Conservation (phyloP, 2,797 vertebrate genomes). For the Acanthis flammea region DNA sequence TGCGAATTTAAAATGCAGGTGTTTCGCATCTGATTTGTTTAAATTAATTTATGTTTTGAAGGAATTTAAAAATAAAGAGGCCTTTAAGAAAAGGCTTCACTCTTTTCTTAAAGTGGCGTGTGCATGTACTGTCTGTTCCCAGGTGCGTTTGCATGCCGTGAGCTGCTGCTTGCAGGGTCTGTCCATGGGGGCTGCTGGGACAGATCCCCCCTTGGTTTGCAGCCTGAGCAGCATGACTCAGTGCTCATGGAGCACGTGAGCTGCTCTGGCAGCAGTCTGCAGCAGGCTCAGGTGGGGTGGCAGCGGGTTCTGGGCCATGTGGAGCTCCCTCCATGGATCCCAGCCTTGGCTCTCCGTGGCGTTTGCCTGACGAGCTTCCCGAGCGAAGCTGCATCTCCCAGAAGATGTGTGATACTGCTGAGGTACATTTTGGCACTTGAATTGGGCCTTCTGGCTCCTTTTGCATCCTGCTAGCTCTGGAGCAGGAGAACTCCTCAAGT, state of each 20-base stretch:
- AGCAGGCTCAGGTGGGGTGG: neutral
- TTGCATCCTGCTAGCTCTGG: neutral
- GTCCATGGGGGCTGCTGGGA: accelerated
- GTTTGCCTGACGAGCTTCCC: neutral
- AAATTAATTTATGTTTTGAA: conserved; percentile 66
- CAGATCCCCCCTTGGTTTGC: neutral
- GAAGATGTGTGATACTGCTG: neutral
- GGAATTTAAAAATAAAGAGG: conserved; percentile 69
- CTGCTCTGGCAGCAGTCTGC: neutral
- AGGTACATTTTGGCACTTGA: neutral
- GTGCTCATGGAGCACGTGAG: neutral
- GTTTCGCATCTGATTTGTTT: conserved; percentile 76
- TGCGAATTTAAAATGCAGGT: conserved; percentile 74
- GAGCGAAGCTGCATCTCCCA: neutral
- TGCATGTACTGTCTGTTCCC: conserved; percentile 23
- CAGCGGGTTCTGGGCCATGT: neutral
- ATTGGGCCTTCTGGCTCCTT: neutral
- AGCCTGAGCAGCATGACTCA: neutral
- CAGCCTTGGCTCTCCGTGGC: neutral
- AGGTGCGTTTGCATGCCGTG: neutral
- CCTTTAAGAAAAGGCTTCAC: conserved; percentile 65
- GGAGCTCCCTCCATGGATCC: neutral
- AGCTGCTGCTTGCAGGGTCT: neutral
- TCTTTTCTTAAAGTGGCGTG: conserved; percentile 56
- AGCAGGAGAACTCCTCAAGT: neutral